Evolutionary conservation across 2,888 invertebrate genomes (phyloP), one percentile per base, ranked within the genome.

Genomic region (Phania funesta): DNA sequence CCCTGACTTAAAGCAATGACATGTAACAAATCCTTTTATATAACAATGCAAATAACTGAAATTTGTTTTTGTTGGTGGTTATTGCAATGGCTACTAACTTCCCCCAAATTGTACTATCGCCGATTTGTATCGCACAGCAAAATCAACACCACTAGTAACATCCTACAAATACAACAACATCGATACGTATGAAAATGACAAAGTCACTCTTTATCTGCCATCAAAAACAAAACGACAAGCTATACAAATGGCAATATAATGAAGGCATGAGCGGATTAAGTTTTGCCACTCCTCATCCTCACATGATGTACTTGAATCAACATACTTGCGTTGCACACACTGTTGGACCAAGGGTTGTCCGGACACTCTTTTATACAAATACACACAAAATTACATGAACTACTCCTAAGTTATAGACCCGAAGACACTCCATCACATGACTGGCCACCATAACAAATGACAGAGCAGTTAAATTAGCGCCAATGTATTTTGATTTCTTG

Each of bases 1-100:
- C n/a, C 22, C 41, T 9, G 50, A 35, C 62, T 67, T 68, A 64
- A 65, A 64, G 64, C 44, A 29, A 54, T 76, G 67, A 54, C 67
- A 77, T 74, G 58, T 58, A 64, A 78, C 82, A 74, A 70, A 75
- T 82, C 74, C 77, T 71, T 81, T 76, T 60, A 60, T 67, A 76
- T 71, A 71, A 65, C 71, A 46, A 60, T 54, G 67, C 58, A 76
- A 76, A 76, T 62, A 71, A 76, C 71, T 38, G 44, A 38, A 65
- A 65, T 76, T 81, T 76, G 65, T 48, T 76, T 70, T 67, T 54
- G 60, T 54, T 68, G 38, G 56, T 41, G 22, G 35, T 38, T 26
- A 22, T 52, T 62, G 20, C 44, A 11, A 18, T 46, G 24, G 22
- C 2, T 56, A 54, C 20, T 16, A 18, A 24, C 54, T 35, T 6